Conservation (phyloP, 2,797 vertebrate genomes). For the Leptatherina wallacei region DNA sequence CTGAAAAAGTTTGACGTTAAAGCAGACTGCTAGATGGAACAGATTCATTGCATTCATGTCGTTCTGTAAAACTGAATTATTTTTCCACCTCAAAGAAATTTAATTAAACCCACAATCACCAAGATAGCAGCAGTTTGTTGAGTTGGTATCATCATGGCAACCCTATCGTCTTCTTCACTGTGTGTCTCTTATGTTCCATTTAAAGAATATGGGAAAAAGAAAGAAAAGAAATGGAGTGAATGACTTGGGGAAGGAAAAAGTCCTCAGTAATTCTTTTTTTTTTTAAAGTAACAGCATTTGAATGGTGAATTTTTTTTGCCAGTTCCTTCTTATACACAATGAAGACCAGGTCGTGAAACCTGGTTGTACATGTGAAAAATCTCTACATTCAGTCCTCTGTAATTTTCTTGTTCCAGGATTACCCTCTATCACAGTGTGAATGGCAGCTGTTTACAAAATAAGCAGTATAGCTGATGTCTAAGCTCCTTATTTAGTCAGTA, state of each 20-base stretch:
- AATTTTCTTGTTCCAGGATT: neutral
- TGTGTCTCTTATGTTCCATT: constrained; percentile 25
- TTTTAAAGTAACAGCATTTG: constrained; percentile 6
- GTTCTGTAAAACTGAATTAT: constrained; percentile 13
- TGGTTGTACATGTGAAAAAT: constrained; percentile 5
- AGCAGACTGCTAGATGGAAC: neutral
- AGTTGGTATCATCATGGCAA: constrained; percentile 56
- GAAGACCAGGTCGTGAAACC: neutral
- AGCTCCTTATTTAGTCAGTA: constrained; percentile 70
- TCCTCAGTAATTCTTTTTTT: constrained; percentile 24
- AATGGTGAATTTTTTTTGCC: constrained; percentile 20
- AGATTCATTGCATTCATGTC: constrained; percentile 30
- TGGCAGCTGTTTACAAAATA: constrained; percentile 32
- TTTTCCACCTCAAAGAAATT: constrained; percentile 37
- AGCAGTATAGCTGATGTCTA: constrained; percentile 18
- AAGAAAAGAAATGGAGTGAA: constrained; percentile 25
- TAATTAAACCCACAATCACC: constrained; percentile 45
- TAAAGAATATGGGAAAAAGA: constrained; percentile 2
- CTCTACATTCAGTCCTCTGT: constrained; percentile 22
- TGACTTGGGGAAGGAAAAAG: constrained; percentile 23
- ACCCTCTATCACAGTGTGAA: neutral
- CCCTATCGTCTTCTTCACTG: constrained; percentile 7
- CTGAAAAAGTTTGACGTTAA: constrained; percentile 3
- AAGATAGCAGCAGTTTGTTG: constrained; percentile 37
- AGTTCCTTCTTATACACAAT: constrained; percentile 29